A percentile compares a stretch with the other conserved stretches of the same genome.
phyloP scores from a whole-genome alignment of 2,797 vertebrate genomes.

The Gastrophryne carolinensis region DNA sequence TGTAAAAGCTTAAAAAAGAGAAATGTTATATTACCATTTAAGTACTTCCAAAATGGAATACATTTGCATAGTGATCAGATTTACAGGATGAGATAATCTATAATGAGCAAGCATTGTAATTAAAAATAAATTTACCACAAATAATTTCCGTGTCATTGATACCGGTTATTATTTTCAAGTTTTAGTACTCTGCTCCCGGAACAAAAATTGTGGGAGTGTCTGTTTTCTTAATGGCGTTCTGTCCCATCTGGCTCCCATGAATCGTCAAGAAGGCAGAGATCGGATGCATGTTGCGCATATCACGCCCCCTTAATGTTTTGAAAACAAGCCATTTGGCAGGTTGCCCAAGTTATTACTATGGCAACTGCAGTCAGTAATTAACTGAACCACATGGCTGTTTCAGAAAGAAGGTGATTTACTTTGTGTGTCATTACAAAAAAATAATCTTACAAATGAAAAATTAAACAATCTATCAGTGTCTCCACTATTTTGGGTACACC shows the following conservation, averaged over 20 bases:
- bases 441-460: too few species aligned
- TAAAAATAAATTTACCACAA: slow-evolving; percentile 77
- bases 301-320: slow-evolving; percentile 30
- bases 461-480: too few species aligned
- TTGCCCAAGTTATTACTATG: not conserved
- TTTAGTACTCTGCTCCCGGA: slow-evolving; percentile 2
- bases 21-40: slow-evolving; percentile 86
- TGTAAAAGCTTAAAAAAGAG: slow-evolving; percentile 72
- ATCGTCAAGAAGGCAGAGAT: not conserved
- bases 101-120: slow-evolving; percentile 80
- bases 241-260: slow-evolving; percentile 21
- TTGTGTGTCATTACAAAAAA: not conserved
- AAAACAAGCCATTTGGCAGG: slow-evolving; percentile 27
- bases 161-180: slow-evolving; percentile 17
- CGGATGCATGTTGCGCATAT: slow-evolving; percentile 9
- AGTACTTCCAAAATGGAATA: slow-evolving; percentile 86
- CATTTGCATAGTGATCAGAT: slow-evolving; percentile 85
- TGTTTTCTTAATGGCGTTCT: slow-evolving; percentile 28
- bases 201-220: slow-evolving; percentile 21
- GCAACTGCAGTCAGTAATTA: not conserved
- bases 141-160: slow-evolving; percentile 66
- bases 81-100: slow-evolving; percentile 67
- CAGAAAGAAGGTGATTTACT: not conserved
- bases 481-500: not conserved
- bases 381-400: slow-evolving; percentile 1